Conservation (phyloP, 2,797 vertebrate genomes). For the Chloroceryle inda region DNA sequence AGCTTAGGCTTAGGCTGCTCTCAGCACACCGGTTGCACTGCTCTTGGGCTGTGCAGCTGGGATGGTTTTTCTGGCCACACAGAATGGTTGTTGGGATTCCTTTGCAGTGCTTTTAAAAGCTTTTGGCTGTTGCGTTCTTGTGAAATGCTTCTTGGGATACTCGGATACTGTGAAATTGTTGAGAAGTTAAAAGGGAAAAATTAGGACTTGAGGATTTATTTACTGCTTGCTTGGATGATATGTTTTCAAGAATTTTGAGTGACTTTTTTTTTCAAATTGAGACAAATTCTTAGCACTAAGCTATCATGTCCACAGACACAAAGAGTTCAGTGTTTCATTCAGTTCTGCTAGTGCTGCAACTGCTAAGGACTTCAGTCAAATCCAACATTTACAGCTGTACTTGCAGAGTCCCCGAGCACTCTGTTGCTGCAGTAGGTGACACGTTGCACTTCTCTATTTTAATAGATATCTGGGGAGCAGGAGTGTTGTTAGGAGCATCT, state of each 20-base stretch:
- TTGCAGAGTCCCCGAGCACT: rapidly evolving
- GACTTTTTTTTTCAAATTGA: not conserved
- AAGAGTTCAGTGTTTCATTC: not conserved
- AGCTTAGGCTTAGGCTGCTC: not conserved
- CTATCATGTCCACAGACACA: not conserved
- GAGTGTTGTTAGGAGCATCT: not conserved
- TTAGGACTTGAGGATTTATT: not conserved
- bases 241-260: not conserved
- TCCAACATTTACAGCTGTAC: rapidly evolving
- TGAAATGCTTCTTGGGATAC: not conserved
- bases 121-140: not conserved
- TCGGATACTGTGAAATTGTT: not conserved
- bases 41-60: not conserved
- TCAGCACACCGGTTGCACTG: rapidly evolving
- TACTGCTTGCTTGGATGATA: not conserved
- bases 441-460: not conserved
- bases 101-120: not conserved
- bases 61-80: not conserved
- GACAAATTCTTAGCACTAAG: not conserved
- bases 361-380: not conserved
- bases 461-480: not conserved
- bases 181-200: not conserved
- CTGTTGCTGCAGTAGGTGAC: rapidly evolving
- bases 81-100: not conserved
- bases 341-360: not conserved